A percentile compares a stretch with the other conserved stretches of the same genome.
phyloP scores from a whole-genome alignment of 2,113 vertebrate genomes.

The Archocentrus centrarchus region DNA sequence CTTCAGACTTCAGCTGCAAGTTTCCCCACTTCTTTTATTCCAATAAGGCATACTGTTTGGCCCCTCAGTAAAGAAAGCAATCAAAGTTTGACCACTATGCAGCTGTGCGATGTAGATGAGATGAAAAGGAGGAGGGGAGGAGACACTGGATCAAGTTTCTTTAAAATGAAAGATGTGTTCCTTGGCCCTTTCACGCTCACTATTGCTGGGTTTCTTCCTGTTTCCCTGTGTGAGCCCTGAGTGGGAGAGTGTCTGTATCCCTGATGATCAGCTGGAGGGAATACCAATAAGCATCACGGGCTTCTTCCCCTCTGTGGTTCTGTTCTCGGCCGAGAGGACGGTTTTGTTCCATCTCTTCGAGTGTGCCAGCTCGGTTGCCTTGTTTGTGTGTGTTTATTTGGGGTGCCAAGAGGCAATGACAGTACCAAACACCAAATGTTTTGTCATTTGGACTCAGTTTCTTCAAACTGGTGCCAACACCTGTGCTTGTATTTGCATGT shows the following conservation, averaged over 20 bases:
- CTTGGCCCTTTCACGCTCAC: conserved; percentile 18
- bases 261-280: conserved; percentile 74
- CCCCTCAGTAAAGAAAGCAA: conserved; percentile 20
- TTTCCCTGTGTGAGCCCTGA: conserved; percentile 58
- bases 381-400: conserved; percentile 34
- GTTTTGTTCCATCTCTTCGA: conserved; percentile 68
- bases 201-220: conserved; percentile 35
- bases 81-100: conserved; percentile 40
- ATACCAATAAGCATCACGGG: conserved; percentile 74
- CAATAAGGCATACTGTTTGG: conserved; percentile 18
- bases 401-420: conserved; percentile 9
- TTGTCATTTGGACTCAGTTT: neutral
- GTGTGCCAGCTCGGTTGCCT: conserved; percentile 45
- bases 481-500: conserved; percentile 15
- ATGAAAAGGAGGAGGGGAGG: conserved; percentile 21
- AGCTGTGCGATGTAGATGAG: conserved; percentile 65
- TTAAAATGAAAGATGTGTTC: conserved; percentile 58
- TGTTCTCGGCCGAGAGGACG: conserved; percentile 68
- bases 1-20: conserved; percentile 18
- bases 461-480: conserved; percentile 10
- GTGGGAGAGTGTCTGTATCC: conserved; percentile 66
- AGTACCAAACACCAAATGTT: neutral
- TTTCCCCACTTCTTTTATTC: conserved; percentile 8
- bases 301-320: conserved; percentile 67
- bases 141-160: conserved; percentile 39